Evolutionary conservation across 2,888 invertebrate genomes (phyloP), one percentile per base, ranked within the genome.

Genomic region (Notodonta ziczac): DNA sequence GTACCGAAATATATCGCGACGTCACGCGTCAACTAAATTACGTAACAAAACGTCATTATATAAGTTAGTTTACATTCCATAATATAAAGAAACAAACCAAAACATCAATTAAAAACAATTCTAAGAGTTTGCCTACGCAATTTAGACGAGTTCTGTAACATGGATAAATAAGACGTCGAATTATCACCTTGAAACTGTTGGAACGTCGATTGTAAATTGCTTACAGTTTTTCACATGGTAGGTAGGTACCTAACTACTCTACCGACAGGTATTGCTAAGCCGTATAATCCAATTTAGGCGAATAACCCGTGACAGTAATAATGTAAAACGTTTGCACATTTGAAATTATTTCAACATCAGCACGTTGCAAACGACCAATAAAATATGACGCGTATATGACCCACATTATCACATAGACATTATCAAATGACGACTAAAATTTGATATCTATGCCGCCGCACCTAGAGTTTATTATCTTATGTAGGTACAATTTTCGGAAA

Each of bases 391-490:
- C 65, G 60, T 60, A 51, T 63, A 54, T 63, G 64, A 65, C 72
- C 66, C 54, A 69, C 56, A 69, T 74, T 72, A 62, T 70, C 63
- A 58, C 58, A 52, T 54, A 62, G n/a, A 60, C 62, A 62, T 55
- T 74, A 72, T 74, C 73, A 66, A 62, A 16, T 60, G 58, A 64
- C 64, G 60, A 50, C 42, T 57, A 70, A 67, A 68, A 66, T 64
- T 59, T 69, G 76, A 73, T 76, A 76, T 68, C 35, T 53, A 62
- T 69, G 75, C 75, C 71, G 70, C 67, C 71, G 59, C 71, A 67
- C 70, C 75, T 72, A 32, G 9, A 16, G 10, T 7, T 9, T 50
- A 16, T 50, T 10, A 3, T 50, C 4, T 6, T 1, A 35, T 0
- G 35, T 16, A 14, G 7, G 16, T 16, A 50, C 7, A 9, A 50